These are phyloP conservation scores for Dasypogon diadema DNA, from an alignment of 2,888 invertebrate genomes.

Conservation along the genomic window DNA sequence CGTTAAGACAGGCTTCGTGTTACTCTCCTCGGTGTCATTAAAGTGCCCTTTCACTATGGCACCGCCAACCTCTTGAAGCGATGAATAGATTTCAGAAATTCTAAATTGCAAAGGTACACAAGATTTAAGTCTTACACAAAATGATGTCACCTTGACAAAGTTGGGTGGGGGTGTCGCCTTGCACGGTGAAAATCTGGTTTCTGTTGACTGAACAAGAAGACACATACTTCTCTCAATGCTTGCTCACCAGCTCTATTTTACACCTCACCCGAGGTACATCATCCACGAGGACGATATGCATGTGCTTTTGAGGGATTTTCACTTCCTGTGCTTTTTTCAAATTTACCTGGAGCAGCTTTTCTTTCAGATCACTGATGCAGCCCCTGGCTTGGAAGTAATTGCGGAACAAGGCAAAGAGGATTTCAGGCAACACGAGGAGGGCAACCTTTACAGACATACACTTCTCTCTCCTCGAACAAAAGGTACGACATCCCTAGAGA, in stretches of 20 bases:
- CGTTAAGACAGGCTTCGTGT: neutral
- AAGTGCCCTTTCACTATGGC: neutral
- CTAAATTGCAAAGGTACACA: conserved; percentile 8
- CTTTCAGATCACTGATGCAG: conserved; percentile 16
- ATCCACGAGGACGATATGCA: conserved; percentile 26
- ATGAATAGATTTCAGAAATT: neutral
- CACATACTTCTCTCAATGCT: neutral
- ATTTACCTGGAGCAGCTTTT: conserved; percentile 12
- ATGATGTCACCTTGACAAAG: neutral
- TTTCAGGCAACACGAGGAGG: neutral
- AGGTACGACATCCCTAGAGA: neutral
- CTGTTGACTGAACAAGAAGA: neutral
- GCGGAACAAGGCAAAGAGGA: conserved; percentile 29
- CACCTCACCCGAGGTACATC: neutral
- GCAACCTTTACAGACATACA: neutral
- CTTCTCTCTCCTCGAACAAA: neutral
- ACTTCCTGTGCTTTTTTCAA: conserved; percentile 22
- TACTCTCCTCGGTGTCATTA: neutral
- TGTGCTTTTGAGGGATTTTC: conserved; percentile 36
- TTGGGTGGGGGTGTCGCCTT: neutral
- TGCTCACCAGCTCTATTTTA: neutral
- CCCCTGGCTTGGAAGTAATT: conserved; percentile 32
- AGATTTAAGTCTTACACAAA: conserved; percentile 7
- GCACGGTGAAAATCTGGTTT: neutral
- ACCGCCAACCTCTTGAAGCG: neutral